Evolutionary conservation across 2,797 vertebrate genomes (phyloP).

Genomic region (Semaprochilodus insignis): DNA sequence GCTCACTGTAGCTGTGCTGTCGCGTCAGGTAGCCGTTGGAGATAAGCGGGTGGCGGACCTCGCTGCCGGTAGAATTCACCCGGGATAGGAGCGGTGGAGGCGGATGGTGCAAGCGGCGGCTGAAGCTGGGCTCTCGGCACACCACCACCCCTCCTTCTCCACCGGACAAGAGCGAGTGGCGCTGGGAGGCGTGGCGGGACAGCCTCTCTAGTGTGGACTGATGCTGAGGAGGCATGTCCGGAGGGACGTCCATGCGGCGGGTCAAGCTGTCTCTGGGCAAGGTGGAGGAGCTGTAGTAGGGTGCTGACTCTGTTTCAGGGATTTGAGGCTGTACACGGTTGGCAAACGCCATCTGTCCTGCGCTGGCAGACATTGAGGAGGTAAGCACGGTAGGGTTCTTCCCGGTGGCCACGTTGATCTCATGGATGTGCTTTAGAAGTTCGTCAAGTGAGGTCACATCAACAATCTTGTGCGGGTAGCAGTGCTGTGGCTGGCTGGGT

Average conservation of each 20-base stretch:
- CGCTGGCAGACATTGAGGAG: constrained; percentile 75
- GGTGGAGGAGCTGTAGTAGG: constrained; percentile 85
- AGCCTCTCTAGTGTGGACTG: constrained; percentile 81
- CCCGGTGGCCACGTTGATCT: constrained; percentile 71
- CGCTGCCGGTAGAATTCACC: constrained; percentile 84
- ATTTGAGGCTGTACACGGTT: constrained; percentile 85
- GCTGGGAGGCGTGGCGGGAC: constrained; percentile 76
- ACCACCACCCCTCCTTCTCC: constrained; percentile 70
- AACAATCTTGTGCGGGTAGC: constrained; percentile 85
- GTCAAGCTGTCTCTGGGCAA: constrained; percentile 86
- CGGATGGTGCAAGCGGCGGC: constrained; percentile 77
- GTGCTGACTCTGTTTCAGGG: constrained; percentile 80
- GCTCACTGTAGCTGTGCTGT: constrained; percentile 85
- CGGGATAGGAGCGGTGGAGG: constrained; percentile 84
- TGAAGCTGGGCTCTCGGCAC: constrained; percentile 84
- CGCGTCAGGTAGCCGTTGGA: constrained; percentile 81
- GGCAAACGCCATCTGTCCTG: constrained; percentile 74
- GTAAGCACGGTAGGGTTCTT: constrained; percentile 78
- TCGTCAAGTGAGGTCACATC: constrained; percentile 90
- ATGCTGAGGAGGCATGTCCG: constrained; percentile 79
- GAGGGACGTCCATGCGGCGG: constrained; percentile 87
- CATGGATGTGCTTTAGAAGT: constrained; percentile 89
- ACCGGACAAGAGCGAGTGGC: constrained; percentile 82
- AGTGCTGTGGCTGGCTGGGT: constrained; percentile 78
- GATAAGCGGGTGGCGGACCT: constrained; percentile 82